Evolutionary conservation across 2,888 invertebrate genomes (phyloP).

Genomic region (Pediacus dermestoides): DNA sequence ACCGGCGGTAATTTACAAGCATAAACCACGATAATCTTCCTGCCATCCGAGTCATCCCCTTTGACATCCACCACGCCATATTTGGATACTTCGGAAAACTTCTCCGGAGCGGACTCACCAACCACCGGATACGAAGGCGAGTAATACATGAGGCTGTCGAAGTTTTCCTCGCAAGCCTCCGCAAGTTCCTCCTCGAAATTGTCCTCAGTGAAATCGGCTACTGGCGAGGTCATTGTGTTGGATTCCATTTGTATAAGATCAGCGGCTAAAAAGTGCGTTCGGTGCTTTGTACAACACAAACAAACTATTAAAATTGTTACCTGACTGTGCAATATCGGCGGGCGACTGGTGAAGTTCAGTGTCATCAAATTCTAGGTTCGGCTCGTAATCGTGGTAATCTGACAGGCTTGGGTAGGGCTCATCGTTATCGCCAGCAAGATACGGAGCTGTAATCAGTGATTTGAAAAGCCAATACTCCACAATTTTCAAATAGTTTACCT

Average conservation of each 20-base stretch:
- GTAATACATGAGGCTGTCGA: conserved; percentile 43
- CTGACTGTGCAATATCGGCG: conserved; percentile 57
- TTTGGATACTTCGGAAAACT: conserved; percentile 61
- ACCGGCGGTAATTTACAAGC: conserved; percentile 72
- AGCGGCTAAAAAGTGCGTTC: conserved; percentile 30
- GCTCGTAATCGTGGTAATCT: conserved; percentile 91
- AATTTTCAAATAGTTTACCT: conserved; percentile 7
- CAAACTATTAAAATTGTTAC: conserved; percentile 52
- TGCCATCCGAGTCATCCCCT: conserved; percentile 78
- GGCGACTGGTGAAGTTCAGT: conserved; percentile 76
- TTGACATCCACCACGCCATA: conserved; percentile 81
- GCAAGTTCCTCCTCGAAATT: conserved; percentile 87
- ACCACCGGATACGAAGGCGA: conserved; percentile 52
- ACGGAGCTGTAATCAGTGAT: conserved; percentile 20
- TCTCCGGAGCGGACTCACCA: conserved; percentile 57
- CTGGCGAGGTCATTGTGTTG: conserved; percentile 60
- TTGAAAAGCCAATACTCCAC: conserved; percentile 9
- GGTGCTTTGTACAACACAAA: not conserved
- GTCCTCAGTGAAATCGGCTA: conserved; percentile 85
- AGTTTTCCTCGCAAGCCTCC: conserved; percentile 52
- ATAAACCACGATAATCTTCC: conserved; percentile 94
- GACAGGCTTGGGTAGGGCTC: conserved; percentile 84
- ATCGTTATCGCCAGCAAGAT: conserved; percentile 44
- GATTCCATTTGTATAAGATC: conserved; percentile 47
- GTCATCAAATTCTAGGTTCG: conserved; percentile 94